Evolutionary conservation across 2,888 invertebrate species (phyloP), one percentile per base, ranked within the genome.

Genomic region (Lasioglossum lativentre): DNA sequence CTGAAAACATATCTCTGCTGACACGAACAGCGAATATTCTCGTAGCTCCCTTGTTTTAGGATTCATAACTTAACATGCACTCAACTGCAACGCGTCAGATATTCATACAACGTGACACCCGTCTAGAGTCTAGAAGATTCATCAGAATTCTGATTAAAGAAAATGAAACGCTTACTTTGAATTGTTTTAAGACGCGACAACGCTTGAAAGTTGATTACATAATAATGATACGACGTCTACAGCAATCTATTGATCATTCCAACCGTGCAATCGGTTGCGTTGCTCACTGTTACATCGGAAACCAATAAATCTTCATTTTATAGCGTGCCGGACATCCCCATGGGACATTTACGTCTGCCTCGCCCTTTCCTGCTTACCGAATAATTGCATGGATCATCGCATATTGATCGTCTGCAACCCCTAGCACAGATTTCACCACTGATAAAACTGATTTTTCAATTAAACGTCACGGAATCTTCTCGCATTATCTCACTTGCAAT

Each of bases 221-320:
- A 79, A 78, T 70, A 16, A 16, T 4, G 40, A 30, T 12, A 10
- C 12, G 68, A 70, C 59, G 59, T 75, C 59, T 16, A 40, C 59
- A 47, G 19, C 23, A 56, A 45, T 56, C 42, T 38, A 78, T 47
- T 71, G 88, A 91, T 91, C 90, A 91, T 90, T 71, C 87, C 42
- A 10, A 56, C 27, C 80, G 70, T 78, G 30, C 45, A 42, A 56
- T 66, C n/a, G 19, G 27, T 70, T 70, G 42, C 66, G 71, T 66
- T 68, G 59, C 73, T 68, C 74, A 40, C 59, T 73, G 80, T 78
- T 80, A 87, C 81, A 88, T 88, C 70, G 86, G 86, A 90, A 88
- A 78, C 88, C 78, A 82, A 89, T 90, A 90, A 92, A 92, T 92
- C 90, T 89, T 89, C 81, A 81, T 89, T 90, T 87, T 88, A 87